Evolutionary conservation across 2,888 invertebrate genomes (phyloP), one percentile per base, ranked within the genome.

Genomic region (Cantharis rufa): DNA sequence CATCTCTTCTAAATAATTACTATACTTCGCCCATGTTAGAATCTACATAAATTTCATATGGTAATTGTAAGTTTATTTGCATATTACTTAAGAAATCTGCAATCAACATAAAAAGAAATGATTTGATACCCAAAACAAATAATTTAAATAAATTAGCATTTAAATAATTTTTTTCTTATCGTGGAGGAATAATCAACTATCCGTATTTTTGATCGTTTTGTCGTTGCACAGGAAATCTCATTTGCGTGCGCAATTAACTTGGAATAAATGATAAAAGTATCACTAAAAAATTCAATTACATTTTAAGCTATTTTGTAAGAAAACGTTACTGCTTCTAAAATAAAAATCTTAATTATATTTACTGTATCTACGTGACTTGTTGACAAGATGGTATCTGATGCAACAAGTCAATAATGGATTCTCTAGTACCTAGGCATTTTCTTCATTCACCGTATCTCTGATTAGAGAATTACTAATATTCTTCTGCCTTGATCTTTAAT

Each of bases 281-380:
- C 64, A 21, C 64, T 64, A 64, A 64, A n/a, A 48, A 66, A 69
- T 69, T 68, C 27, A 27, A 32, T 69, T 69, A 69, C 71, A 75
- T 70, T 77, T 74, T 74, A 75, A 69, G 75, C 62, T 75, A 75
- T 78, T 75, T 72, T 28, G 69, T 70, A 74, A 70, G 72, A 78
- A 73, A 77, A 70, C 75, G 75, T 27, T 75, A 70, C 72, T 75
- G 75, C 75, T 62, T 61, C 72, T 63, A 66, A 75, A 75, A 78
- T 78, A 76, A 78, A 78, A 78, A 78, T 78, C 78, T 76, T 78
- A 78, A 78, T 78, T 78, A 73, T 76, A 78, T 78, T 78, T 78
- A 78, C 76, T 69, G 76, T 75, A 72, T 68, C 68, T 73, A 78
- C 78, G 78, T 78, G 78, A 78, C 78, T 76, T 78, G 78, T 61